Conservation (phyloP, 2,113 vertebrate species). For the Lanius ludovicianus region DNA sequence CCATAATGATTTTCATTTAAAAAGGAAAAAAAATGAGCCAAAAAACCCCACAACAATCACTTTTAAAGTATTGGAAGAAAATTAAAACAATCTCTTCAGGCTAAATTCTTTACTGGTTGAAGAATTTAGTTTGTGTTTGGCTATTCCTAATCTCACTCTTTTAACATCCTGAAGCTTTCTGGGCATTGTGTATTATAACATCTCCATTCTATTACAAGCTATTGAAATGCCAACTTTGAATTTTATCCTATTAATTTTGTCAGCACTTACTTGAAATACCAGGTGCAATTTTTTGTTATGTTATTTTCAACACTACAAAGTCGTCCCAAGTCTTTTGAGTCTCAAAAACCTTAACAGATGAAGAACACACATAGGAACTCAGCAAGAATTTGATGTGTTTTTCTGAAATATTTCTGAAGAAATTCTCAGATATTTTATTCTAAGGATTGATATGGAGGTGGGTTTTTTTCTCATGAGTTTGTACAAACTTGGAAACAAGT, state of each 20-base stretch:
- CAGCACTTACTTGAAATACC: not conserved
- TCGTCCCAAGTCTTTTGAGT: not conserved
- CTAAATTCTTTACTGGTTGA: not conserved
- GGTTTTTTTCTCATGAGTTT: not conserved
- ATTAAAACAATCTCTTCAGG: not conserved
- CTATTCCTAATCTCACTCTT: not conserved
- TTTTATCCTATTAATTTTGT: not conserved
- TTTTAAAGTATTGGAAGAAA: not conserved
- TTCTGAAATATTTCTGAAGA: not conserved
- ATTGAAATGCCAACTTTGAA: not conserved
- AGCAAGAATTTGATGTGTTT: not conserved
- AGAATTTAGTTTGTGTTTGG: not conserved
- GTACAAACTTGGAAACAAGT: not conserved
- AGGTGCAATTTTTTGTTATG: not conserved
- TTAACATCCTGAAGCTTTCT: not conserved
- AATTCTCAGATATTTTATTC: not conserved
- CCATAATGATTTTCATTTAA: not conserved
- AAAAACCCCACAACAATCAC: fast-evolving
- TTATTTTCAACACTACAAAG: not conserved
- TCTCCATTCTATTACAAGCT: not conserved
- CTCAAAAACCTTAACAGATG: not conserved
- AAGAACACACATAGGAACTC: not conserved
- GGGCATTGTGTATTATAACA: not conserved
- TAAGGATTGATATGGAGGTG: not conserved
- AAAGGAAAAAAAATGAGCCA: not conserved